Conservation (phyloP, 2,888 invertebrate genomes). For the Phortica okadai region DNA sequence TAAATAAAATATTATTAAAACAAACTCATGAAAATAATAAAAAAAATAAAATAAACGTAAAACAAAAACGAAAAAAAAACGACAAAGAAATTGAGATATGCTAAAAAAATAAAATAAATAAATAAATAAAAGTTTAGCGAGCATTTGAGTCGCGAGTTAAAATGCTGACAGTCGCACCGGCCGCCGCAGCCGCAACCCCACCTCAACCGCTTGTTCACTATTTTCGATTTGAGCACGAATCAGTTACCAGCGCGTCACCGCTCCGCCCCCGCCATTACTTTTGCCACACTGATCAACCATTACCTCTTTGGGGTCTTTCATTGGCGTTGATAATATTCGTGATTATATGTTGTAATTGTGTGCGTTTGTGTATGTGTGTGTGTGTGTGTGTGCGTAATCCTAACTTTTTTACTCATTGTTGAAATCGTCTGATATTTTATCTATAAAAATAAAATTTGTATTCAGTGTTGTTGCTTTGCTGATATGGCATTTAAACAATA, state of each 20-base stretch:
- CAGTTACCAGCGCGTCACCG: no score
- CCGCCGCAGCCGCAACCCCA: neutral
- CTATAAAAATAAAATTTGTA: slow-evolving; percentile 56
- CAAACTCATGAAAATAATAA: slow-evolving; percentile 7
- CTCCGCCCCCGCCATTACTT: no score
- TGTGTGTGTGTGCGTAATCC: neutral
- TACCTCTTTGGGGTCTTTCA: no score
- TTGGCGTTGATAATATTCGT: neutral
- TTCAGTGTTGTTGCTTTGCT: slow-evolving; percentile 60
- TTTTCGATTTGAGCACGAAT: no score
- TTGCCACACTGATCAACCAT: no score
- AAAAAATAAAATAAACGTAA: neutral
- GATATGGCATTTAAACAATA: slow-evolving; percentile 69
- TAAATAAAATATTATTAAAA: slow-evolving; percentile 49
- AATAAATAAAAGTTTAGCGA: neutral
- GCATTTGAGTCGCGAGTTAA: neutral
- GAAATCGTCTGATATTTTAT: slow-evolving; percentile 37
- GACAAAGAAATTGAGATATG: slow-evolving; percentile 22
- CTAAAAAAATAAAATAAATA: slow-evolving; percentile 5
- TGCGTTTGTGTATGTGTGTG: neutral
- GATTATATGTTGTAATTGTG: neutral
- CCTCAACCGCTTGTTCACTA: no score
- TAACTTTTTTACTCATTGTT: neutral
- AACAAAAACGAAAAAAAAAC: neutral
- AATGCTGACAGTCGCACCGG: slow-evolving; percentile 5